phyloP scores from a whole-genome alignment of 2,888 invertebrate species.

The Drosophila fungiperda region DNA sequence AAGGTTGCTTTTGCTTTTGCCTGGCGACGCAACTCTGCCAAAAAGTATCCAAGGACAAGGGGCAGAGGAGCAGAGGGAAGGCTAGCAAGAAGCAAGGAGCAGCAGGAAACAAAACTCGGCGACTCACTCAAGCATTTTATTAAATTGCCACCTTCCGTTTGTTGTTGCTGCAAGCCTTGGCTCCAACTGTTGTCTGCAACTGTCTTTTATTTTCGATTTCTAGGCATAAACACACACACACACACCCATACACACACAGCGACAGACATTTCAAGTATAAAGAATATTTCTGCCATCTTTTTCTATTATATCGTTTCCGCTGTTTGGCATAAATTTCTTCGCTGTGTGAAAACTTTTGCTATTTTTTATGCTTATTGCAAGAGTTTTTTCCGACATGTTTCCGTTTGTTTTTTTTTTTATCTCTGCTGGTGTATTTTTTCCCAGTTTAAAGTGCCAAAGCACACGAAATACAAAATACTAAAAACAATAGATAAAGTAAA shows the following conservation, averaged over 20 bases:
- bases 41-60: constrained; percentile 43
- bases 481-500: constrained; percentile 38
- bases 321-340: constrained; percentile 66
- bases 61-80: constrained; percentile 6
- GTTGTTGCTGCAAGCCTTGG: constrained; percentile 55
- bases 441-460: constrained; percentile 72
- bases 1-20: constrained; percentile 47
- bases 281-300: constrained; percentile 71
- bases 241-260: neutral
- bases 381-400: constrained; percentile 20
- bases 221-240: constrained; percentile 50
- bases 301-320: constrained; percentile 79
- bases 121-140: constrained; percentile 83
- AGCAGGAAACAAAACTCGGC: constrained; percentile 78
- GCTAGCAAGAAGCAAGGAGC: constrained; percentile 8
- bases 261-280: constrained; percentile 3
- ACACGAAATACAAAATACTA: constrained; percentile 63
- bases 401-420: constrained; percentile 6
- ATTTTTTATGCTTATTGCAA: constrained; percentile 60
- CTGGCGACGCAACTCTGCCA: constrained; percentile 51
- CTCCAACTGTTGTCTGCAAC: constrained; percentile 40
- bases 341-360: constrained; percentile 49
- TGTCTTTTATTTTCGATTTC: constrained; percentile 68
- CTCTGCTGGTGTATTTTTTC: constrained; percentile 25
- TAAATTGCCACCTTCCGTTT: constrained; percentile 83